phyloP scores from a whole-genome alignment of 1,140 invertebrate genomes.

The Hypothenemus hampei region DNA sequence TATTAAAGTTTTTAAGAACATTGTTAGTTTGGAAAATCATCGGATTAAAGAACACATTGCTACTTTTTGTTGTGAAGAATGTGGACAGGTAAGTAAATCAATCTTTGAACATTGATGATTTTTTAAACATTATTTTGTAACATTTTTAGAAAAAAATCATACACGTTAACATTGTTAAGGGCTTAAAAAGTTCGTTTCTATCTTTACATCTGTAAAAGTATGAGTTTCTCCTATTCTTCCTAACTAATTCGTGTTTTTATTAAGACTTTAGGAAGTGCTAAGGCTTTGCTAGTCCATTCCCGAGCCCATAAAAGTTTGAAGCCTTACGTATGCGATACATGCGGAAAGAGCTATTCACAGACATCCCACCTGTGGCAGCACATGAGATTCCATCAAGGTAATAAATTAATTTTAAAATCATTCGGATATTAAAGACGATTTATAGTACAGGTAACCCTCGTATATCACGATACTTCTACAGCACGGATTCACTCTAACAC shows the following conservation, averaged over 20 bases:
- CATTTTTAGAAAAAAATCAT: background rate
- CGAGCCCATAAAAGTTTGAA: constrained; percentile 48
- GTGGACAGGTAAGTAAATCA: constrained; percentile 45
- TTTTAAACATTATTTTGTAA: background rate
- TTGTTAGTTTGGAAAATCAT: constrained; percentile 40
- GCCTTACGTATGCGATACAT: constrained; percentile 56
- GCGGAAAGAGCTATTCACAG: constrained; percentile 56
- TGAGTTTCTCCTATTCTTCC: background rate
- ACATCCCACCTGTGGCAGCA: constrained; percentile 59
- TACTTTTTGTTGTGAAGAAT: constrained; percentile 50
- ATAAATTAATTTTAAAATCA: background rate
- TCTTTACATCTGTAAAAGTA: background rate
- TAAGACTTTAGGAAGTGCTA: constrained; percentile 45
- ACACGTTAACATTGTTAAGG: background rate
- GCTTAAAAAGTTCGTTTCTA: background rate
- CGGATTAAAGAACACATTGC: constrained; percentile 44
- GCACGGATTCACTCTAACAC: too few relatives aligned
- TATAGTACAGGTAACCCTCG: too few relatives aligned
- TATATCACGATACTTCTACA: too few relatives aligned
- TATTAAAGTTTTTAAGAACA: constrained; percentile 36
- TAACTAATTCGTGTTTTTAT: constrained; percentile 9
- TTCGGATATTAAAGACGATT: too few relatives aligned
- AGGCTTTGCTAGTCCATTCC: constrained; percentile 46
- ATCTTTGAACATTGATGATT: background rate
- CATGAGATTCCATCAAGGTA: constrained; percentile 55